Evolutionary conservation across 2,888 invertebrate genomes (phyloP), one percentile per base, ranked within the genome.

Genomic region (Tachystola acroxantha): DNA sequence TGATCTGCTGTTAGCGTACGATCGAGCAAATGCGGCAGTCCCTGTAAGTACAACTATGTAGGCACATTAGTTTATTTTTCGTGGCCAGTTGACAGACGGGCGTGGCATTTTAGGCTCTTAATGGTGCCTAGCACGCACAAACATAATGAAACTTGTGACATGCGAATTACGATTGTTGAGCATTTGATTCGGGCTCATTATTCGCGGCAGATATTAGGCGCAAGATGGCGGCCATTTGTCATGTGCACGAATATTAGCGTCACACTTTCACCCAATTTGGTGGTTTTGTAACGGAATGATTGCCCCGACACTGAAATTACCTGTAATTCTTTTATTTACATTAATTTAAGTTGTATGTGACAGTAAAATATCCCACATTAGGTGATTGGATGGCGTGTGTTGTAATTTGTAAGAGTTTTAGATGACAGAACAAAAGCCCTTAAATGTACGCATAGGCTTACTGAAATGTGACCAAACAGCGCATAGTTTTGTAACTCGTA

Each of bases 241-340:
- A 84, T 76, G 56, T 70, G 70, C 66, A 68, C 59, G 64, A 71
- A 73, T 68, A 79, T 80, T 78, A 78, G 57, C 64, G 80, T 79
- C 78, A 77, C 73, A 82, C 84, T 82, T 82, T 84, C 80, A 64
- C 79, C 77, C 61, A 76, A 78, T 79, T 78, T 73, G 57, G 58
- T 64, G 60, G 69, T 76, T 65, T 72, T 66, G 67, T 66, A 65
- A 69, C 53, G 50, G 63, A 76, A 79, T 74, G 57, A 50, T 53
- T 50, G 45, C 46, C 51, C 38, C 43, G 53, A 48, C 52, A 52
- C 57, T 57, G 52, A 58, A 66, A 70, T 72, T 63, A 57, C 64
- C 25, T 47, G 56, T 65, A 58, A 65, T 70, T 67, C 63, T 59
- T 59, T 62, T 58, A 58, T 64, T 64, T 61, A 58, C 60, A 55